A percentile compares a stretch with the other conserved stretches of the same genome.
These are phyloP conservation scores for Myiozetetes cayanensis DNA, from an alignment of 2,113 vertebrate species.

Conservation along the genomic window DNA sequence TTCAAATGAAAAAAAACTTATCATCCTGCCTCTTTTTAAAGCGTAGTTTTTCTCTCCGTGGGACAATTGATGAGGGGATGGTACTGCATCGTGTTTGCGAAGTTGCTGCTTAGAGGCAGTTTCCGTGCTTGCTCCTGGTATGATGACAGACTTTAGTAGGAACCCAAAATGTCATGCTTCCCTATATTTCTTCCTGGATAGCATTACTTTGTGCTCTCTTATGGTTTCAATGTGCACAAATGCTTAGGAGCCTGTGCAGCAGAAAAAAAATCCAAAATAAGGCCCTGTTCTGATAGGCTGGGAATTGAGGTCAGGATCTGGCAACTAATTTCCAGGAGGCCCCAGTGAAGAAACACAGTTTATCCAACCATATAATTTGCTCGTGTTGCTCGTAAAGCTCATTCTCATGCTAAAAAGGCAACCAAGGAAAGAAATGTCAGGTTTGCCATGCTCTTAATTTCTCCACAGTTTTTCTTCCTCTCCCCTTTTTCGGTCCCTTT, in stretches of 20 bases:
- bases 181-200: not conserved
- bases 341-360: not conserved
- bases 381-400: not conserved
- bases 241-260: not conserved
- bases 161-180: not conserved
- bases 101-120: not conserved
- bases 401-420: not conserved
- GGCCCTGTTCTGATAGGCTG: not conserved
- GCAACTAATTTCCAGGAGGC: not conserved
- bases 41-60: not conserved
- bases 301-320: not conserved
- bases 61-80: not conserved
- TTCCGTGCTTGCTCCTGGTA: not conserved
- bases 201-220: not conserved
- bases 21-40: not conserved
- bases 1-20: too few relatives aligned
- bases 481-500: not conserved
- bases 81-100: not conserved
- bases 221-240: not conserved
- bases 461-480: not conserved
- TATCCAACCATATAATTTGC: not conserved
- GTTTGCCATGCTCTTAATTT: not conserved
- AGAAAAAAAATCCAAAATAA: not conserved
- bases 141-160: not conserved
- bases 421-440: not conserved